Evolutionary conservation across 2,113 vertebrate species (phyloP).

Genomic region (Leptobrachium leishanense): DNA sequence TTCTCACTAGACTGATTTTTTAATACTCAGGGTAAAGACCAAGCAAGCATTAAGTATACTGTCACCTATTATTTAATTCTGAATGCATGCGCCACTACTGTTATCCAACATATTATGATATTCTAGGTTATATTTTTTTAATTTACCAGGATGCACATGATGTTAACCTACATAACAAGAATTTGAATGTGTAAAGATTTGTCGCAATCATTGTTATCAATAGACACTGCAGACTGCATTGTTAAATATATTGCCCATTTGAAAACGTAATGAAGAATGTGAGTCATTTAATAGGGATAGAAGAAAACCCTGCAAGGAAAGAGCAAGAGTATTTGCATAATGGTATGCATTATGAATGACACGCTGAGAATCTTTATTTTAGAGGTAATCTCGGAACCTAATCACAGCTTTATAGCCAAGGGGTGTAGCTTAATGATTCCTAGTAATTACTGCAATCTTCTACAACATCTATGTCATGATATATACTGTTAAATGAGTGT

Average conservation of each 20-base stretch:
- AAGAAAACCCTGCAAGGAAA: not conserved
- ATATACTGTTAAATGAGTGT: too few species aligned
- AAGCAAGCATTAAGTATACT: not conserved
- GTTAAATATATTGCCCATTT: not conserved
- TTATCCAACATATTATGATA: too few species aligned
- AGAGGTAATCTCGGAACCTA: not conserved
- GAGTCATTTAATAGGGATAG: not conserved
- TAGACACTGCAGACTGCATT: not conserved
- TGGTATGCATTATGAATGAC: not conserved
- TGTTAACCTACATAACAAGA: not conserved
- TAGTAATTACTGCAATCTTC: not conserved
- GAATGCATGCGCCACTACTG: too few species aligned
- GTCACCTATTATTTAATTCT: too few species aligned
- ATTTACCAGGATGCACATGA: too few species aligned
- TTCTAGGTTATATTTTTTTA: too few species aligned
- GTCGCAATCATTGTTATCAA: not conserved
- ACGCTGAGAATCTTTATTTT: not conserved
- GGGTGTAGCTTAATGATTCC: not conserved
- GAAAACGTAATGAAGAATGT: not conserved
- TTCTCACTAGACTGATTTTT: too few species aligned
- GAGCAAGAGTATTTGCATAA: not conserved
- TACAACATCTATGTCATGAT: conserved; percentile 4
- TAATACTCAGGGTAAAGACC: not conserved
- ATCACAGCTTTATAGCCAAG: conserved; percentile 6
- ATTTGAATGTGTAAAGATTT: conserved; percentile 5